Evolutionary conservation across 1,140 invertebrate species (phyloP).

Genomic region (Apis laboriosa): DNA sequence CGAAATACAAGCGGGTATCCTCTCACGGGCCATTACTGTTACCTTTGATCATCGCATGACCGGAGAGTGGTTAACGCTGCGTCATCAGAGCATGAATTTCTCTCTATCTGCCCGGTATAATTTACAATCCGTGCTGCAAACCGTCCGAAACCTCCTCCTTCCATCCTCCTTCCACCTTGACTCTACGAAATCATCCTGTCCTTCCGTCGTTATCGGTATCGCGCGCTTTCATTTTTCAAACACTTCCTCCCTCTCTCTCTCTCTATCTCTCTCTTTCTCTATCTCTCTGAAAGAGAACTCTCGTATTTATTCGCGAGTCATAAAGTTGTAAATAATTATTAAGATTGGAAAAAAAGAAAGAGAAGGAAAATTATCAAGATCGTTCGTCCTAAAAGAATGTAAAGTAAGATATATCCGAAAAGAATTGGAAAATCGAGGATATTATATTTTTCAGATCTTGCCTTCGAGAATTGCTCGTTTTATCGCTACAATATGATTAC

Average conservation of each 20-base stretch:
- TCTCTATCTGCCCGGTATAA: constrained; percentile 78
- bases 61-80: constrained; percentile 77
- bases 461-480: too few species aligned
- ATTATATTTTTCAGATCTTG: too few species aligned
- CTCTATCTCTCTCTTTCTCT: background rate
- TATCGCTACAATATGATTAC: too few species aligned
- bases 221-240: background rate
- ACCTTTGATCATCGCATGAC: constrained; percentile 80
- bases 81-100: constrained; percentile 81
- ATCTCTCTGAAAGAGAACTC: background rate
- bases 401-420: too few species aligned
- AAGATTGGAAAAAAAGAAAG: too few species aligned
- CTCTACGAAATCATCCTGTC: background rate
- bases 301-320: too few species aligned
- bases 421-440: too few species aligned
- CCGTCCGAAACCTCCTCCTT: background rate
- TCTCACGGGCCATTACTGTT: constrained; percentile 80
- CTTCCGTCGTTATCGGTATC: constrained; percentile 1
- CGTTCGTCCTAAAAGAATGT: too few species aligned
- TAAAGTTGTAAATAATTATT: too few species aligned
- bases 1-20: constrained; percentile 78
- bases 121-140: constrained; percentile 71
- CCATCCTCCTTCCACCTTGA: too few species aligned
- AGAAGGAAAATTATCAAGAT: too few species aligned
- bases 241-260: constrained; percentile 12